Conservation (phyloP, 1,140 invertebrate genomes). For the Vollenhovia emeryi region DNA sequence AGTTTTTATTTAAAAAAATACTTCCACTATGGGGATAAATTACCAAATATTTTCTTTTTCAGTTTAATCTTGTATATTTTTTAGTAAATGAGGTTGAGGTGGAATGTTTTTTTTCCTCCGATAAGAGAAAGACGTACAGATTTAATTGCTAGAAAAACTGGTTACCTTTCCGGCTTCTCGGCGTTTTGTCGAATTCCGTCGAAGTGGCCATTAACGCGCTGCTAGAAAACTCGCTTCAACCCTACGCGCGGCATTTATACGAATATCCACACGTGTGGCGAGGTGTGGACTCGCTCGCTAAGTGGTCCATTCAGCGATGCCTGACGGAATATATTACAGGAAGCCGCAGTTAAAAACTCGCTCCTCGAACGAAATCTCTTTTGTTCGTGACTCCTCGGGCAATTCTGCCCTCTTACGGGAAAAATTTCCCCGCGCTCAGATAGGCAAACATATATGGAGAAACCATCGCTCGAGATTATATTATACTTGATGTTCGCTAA, state of each 20-base stretch:
- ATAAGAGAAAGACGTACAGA: not conserved
- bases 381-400: not conserved
- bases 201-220: conserved; percentile 64
- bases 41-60: not conserved
- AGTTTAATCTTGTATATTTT: not conserved
- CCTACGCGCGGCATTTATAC: conserved; percentile 15
- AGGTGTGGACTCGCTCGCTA: conserved; percentile 69
- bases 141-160: conserved; percentile 6
- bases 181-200: conserved; percentile 5
- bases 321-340: conserved; percentile 80
- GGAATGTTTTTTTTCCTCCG: not conserved
- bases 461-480: not conserved
- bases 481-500: not conserved
- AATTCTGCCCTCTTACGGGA: conserved; percentile 2
- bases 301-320: conserved; percentile 78
- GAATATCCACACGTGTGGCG: conserved; percentile 16
- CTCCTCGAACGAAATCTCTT: conserved; percentile 18
- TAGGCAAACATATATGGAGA: not conserved
- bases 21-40: not conserved
- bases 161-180: not conserved
- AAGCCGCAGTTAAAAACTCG: conserved; percentile 79
- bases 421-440: conserved; percentile 13
- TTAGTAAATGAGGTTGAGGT: not conserved
- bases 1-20: not conserved
- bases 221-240: conserved; percentile 54